Base-by-base conservation (phyloP, 2,888 invertebrate species). In the Petrolisthes cinctipes region DNA sequence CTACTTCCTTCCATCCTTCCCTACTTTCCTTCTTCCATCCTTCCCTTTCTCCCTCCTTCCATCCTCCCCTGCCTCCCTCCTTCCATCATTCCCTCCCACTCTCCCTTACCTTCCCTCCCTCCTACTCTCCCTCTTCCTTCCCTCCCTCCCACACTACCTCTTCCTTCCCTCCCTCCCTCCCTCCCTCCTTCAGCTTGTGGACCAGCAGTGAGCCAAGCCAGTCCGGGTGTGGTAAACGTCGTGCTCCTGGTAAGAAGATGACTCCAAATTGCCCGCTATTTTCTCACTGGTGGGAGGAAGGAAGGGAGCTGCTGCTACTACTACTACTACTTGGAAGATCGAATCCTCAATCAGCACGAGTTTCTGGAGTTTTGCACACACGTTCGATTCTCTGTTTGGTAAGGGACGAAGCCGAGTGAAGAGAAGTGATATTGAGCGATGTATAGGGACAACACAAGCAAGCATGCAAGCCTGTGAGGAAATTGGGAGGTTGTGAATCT, bases 51-150 rank as follows among this genome's bases (percentile, higher is more conserved):
- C 5, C 71, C 5, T 7, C n/a, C 23, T 23, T 7, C 2, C 71
- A n/a, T n/a, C n/a, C n/a, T n/a, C 71, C n/a, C 7, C 71, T 23
- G n/a, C n/a, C 71, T 71, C 71, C n/a, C 23, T 23, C 71, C 23
- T 23, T 23, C 5, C 71, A 20, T 5, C 71, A 20, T 23, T 23
- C 23, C 71, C 71, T 71, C 71, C 71, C 23, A n/a, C 71, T 71
- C 71, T 23, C 23, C 71, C 71, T 71, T 23, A n/a, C 14, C 71
- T n/a, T 68, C 68, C 68, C 73, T 23, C 23, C 73, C 73, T 73
- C 73, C 73, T 73, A n/a, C 75, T 75, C 75, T 51, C 51, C 75
- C 75, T 75, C 75, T 51, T 75, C 75, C 75, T 75, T 51, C 75
- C 51, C 75, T 51, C 51, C 37, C 37, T 75, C 11, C 37, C 76